Evolutionary conservation across 2,113 vertebrate species (phyloP), one percentile per base, ranked within the genome.

Genomic region (Mus pahari): DNA sequence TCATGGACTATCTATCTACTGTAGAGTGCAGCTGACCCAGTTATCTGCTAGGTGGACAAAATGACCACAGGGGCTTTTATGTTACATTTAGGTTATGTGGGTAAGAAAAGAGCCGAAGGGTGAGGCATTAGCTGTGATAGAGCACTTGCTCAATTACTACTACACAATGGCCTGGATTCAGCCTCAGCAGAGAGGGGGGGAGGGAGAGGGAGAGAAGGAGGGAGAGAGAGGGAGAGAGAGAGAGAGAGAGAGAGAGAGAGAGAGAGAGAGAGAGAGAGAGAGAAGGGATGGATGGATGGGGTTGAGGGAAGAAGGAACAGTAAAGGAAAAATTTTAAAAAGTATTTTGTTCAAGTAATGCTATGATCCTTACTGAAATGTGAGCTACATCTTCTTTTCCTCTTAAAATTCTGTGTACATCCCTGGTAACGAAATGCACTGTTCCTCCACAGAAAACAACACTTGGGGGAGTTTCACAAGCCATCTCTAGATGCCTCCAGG

Each of bases 241-340:
- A 36, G 10, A 4, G 6, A 24, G 5, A n/a, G n/a, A n/a, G n/a
- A n/a, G n/a, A n/a, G n/a, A n/a, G n/a, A n/a, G n/a, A 42, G 22
- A 10, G 13, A 4, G 12, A 9, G 7, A 11, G 36, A 8, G 20
- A 36, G 19, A 22, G 20, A 7, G 20, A 10, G 17, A 11, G 1
- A 5, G 36, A n/a, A 50, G 45, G 19, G 31, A 82, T 5, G 19
- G 2, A 36, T 4, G 31, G 7, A 20, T 26, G 3, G 20, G n/a
- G n/a, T 24, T 73, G 19, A 3, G 7, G 9, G n/a, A 20, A 19
- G 3, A 62, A 64, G 60, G 1, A 16, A 86, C 4, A 7, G 26
- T 7, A 66, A 86, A 66, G 16, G 7, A 6, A 22, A 64, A 64
- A 62, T 4, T 19, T 73, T 22, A 26, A 6, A 17, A 50, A 28